Conservation (phyloP, 2,888 invertebrate species). For the Erebia epiphron region DNA sequence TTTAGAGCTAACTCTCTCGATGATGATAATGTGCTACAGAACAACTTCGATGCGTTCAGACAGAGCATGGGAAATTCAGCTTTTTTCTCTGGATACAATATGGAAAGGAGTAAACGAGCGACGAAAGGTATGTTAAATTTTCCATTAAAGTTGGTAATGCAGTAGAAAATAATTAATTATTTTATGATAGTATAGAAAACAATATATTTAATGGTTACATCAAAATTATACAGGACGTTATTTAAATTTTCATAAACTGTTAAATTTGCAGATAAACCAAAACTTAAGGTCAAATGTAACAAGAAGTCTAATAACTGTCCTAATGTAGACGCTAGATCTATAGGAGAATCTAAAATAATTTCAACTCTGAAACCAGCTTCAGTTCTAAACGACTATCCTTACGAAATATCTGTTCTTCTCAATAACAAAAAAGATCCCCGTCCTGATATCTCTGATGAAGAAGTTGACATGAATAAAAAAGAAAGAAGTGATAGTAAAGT, state of each 20-base stretch:
- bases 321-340: slow-evolving; percentile 41
- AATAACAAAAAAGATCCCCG: slow-evolving; percentile 39
- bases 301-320: slow-evolving; percentile 40
- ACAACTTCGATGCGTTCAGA: slow-evolving; percentile 54
- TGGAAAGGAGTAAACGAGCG: slow-evolving; percentile 60
- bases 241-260: not conserved
- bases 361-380: slow-evolving; percentile 51
- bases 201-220: too few species aligned
- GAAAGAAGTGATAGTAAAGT: slow-evolving; percentile 1
- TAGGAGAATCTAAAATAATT: slow-evolving; percentile 50
- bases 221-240: too few species aligned
- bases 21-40: slow-evolving; percentile 55
- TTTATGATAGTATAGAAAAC: too few species aligned
- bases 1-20: slow-evolving; percentile 63
- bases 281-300: slow-evolving; percentile 36
- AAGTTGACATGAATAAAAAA: not conserved
- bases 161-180: too few species aligned
- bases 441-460: not conserved
- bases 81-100: slow-evolving; percentile 49
- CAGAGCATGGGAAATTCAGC: slow-evolving; percentile 50
- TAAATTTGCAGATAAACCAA: slow-evolving; percentile 13
- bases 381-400: slow-evolving; percentile 63
- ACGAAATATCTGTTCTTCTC: slow-evolving; percentile 59
- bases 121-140: slow-evolving; percentile 52
- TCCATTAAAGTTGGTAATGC: not conserved